Base-by-base conservation (phyloP, 37 sponge, comb jelly and placozoan species). In the Oopsacas minuta region DNA sequence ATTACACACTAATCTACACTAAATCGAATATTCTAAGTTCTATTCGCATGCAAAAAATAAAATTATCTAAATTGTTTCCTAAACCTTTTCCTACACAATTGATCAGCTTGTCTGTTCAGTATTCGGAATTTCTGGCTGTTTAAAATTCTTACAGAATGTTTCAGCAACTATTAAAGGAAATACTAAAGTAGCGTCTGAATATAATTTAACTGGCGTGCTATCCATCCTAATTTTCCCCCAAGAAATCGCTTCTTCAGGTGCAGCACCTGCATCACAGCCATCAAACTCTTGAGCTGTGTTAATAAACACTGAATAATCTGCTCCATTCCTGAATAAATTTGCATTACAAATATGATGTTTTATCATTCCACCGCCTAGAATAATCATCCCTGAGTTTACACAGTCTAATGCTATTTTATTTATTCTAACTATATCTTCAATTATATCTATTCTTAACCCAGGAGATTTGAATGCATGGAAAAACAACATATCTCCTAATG, bases 291-390 rank as follows among this genome's bases (percentile, higher is more conserved):
- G 90, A 53, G 92, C 96, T 39, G 99, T 98, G 90, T 95, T 98
- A 15, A 98, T 91, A 88, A 91, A 95, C 85, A 98, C 96, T 23
- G 99, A 82, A 53, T 87, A 98, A 69, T 98, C 96, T 35, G 99
- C 96, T 32, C 99, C 99, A 87, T 98, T 98, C 15, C 99, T 84
- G 96, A 98, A 95, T 20, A 98, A 86, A 85, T 98, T 98, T 32
- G 99, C 99, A 84, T 98, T 98, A 42, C 94, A 95, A 52, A 98
- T 92, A 84, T 98, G 99, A 84, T 98, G 99, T 53, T 98, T 98
- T 42, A 93, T 88, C 75, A 98, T 81, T 0, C 99, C 99, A 35
- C 96, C 99, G 52, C 99, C 99, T 1, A 98, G 90, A 23, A 98
- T 95, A 38, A 98, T 87, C 93, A 98, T 98, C 3, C 99, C 99